These are phyloP conservation scores for Noctua pronuba DNA, from an alignment of 2,888 invertebrate species.

Conservation along the genomic window DNA sequence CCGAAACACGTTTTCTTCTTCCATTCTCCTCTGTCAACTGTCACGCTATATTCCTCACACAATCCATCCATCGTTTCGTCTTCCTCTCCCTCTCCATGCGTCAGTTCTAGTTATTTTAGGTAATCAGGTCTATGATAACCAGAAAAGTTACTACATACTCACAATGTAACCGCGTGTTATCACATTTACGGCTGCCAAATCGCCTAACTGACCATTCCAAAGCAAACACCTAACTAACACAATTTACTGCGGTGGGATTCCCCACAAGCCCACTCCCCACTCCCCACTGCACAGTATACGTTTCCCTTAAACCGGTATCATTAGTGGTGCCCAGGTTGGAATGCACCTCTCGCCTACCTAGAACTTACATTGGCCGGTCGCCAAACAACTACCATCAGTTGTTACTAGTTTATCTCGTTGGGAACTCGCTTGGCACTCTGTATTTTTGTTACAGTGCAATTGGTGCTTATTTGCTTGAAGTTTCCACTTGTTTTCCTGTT, in stretches of 20 bases:
- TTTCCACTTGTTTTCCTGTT: neutral
- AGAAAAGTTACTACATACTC: no score
- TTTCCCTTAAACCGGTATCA: conserved; percentile 50
- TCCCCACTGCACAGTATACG: conserved; percentile 24
- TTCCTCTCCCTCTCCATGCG: no score
- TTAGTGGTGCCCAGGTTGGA: conserved; percentile 65
- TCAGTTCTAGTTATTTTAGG: no score
- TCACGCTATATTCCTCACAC: no score
- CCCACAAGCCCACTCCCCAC: neutral
- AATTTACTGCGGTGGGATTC: neutral
- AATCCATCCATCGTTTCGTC: no score
- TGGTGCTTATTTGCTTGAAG: neutral
- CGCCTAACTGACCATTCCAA: conserved; percentile 5
- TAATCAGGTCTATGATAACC: no score
- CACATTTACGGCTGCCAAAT: neutral
- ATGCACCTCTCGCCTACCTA: conserved; percentile 63
- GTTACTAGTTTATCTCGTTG: conserved; percentile 55
- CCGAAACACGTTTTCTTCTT: no score
- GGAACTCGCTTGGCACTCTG: conserved; percentile 39
- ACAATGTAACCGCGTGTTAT: no score
- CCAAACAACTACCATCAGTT: conserved; percentile 64
- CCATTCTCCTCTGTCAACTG: no score
- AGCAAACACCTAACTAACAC: neutral
- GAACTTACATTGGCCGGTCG: conserved; percentile 66
- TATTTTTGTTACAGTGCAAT: conserved; percentile 25